Base-by-base conservation (phyloP, 2,113 vertebrate species). In the Pluvianellus socialis region DNA sequence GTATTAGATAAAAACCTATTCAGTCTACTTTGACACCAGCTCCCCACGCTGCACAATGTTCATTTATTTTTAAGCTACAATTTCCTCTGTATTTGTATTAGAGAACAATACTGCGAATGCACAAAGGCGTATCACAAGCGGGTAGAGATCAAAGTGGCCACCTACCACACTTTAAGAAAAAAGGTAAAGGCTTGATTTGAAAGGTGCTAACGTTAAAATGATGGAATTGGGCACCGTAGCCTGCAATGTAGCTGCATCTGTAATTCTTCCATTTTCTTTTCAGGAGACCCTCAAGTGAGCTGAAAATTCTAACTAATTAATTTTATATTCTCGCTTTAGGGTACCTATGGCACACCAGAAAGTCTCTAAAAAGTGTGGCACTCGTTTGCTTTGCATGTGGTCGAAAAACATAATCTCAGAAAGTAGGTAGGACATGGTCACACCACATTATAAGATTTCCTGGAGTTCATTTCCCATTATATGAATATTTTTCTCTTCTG, bases 21-120 rank as follows among this genome's bases (percentile, higher is more conserved):
- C 95, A 77, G 68, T 59, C 79, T 82, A 6, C 92, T 96, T 84
- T 88, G 94, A 86, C 95, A 95, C 45, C 89, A 72, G 82, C 65
- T 96, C 91, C 68, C 79, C 40, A 55, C 58, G 95, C 92, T 94
- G 67, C 87, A 90, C 65, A 62, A 59, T 38, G 71, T 58, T 94
- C 44, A 86, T 95, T 93, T 96, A 93, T 91, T 95, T 95, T 90
- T 79, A 81, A 96, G 87, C 75, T 86, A 30, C 89, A 77, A 71
- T 95, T 95, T 80, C 5, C 1, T 70, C 89, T 67, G 45, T 95
- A 79, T 91, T 94, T 96, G 75, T 53, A 77, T 72, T 30, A 16
- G 70, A 83, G 92, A 95, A 86, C 80, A 96, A 88, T 86, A 21
- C 67, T 73, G 65, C 0, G 0, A 90, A 35, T 52, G 79, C 92